Percentiles rank a stretch among this genome's conserved stretches.
phyloP scores from a whole-genome alignment of 2,888 invertebrate species.

The Leptinotarsa rubiginosa region DNA sequence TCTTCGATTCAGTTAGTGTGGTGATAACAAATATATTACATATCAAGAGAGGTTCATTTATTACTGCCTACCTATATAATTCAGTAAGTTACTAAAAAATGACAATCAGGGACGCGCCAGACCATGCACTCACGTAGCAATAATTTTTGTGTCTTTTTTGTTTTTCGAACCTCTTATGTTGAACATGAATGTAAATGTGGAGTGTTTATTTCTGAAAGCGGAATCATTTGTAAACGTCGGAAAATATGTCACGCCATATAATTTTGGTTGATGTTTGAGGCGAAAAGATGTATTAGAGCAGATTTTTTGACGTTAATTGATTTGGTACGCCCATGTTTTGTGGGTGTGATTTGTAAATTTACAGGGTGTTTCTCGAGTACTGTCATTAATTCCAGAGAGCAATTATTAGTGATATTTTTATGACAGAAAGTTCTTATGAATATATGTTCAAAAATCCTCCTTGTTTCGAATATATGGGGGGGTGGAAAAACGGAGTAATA shows the following conservation, averaged over 20 bases:
- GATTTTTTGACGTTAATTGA: slow-evolving; percentile 19
- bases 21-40: no score
- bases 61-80: no score
- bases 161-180: slow-evolving; percentile 28
- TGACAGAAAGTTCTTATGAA: no score
- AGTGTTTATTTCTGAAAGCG: slow-evolving; percentile 35
- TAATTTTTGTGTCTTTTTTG: slow-evolving; percentile 27
- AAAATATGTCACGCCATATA: slow-evolving; percentile 34
- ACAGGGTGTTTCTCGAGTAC: no score
- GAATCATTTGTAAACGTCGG: slow-evolving; percentile 36
- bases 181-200: slow-evolving; percentile 33
- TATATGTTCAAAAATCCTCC: no score
- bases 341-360: background rate
- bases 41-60: no score
- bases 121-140: slow-evolving; percentile 20
- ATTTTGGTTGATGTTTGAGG: slow-evolving; percentile 25
- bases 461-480: no score
- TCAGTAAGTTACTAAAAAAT: slow-evolving; percentile 21
- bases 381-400: background rate
- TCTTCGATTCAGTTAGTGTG: no score
- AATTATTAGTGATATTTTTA: background rate
- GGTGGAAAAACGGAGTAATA: no score
- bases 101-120: slow-evolving; percentile 30
- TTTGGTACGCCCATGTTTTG: background rate
- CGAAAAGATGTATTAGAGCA: slow-evolving; percentile 15